phyloP scores from a whole-genome alignment of 2,888 invertebrate genomes.

The Platycnemis pennipes region DNA sequence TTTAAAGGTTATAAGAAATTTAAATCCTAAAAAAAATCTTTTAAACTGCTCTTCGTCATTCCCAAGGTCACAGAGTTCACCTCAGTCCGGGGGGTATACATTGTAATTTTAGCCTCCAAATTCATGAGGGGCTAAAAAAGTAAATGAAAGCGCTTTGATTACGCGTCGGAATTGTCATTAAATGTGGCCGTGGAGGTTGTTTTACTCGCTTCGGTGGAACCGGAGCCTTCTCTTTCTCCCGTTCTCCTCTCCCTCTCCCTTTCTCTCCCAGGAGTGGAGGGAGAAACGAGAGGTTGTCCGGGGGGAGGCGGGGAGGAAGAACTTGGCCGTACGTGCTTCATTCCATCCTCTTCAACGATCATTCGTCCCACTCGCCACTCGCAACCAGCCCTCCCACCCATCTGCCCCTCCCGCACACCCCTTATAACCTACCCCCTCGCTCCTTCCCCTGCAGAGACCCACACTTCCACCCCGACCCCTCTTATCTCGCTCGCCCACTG shows the following conservation, averaged over 20 bases:
- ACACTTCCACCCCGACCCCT: background rate
- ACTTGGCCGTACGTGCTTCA: constrained; percentile 2
- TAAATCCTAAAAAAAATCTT: too few species aligned
- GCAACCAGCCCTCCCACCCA: background rate
- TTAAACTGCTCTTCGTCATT: too few species aligned
- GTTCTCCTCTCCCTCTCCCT: background rate
- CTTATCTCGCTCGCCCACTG: background rate
- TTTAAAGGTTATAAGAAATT: too few species aligned
- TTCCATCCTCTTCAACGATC: constrained; percentile 2
- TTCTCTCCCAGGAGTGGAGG: too few species aligned
- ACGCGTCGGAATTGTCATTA: constrained; percentile 28
- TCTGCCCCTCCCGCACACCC: background rate
- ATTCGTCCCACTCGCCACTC: background rate
- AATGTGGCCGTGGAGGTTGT: constrained; percentile 28
- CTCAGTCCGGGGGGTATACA: background rate
- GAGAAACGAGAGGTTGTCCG: background rate
- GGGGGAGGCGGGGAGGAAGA: background rate
- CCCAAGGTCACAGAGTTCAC: background rate
- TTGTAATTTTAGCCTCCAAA: background rate
- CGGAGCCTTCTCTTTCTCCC: background rate
- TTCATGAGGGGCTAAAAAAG: background rate
- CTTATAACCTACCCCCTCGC: background rate
- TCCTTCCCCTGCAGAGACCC: background rate
- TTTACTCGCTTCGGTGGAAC: background rate
- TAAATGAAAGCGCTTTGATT: background rate